Base-by-base conservation (phyloP, 1,140 invertebrate genomes). In the Leptopilina boulardi region DNA sequence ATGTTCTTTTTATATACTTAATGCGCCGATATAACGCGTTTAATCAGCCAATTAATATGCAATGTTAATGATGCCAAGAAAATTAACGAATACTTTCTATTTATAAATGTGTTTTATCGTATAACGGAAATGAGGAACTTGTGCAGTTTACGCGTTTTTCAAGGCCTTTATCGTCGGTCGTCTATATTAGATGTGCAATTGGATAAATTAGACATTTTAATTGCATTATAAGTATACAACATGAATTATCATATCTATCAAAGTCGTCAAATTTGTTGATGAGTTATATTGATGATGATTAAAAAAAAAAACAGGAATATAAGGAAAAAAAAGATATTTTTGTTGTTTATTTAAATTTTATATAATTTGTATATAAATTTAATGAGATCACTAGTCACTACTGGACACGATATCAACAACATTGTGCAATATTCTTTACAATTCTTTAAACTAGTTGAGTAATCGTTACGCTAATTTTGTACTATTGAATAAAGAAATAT, bases 1-100 rank as follows among this genome's bases (percentile, higher is more conserved):
- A 59, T 2, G 23, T 23, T 59, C 21, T 59, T 30, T 21, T 59
- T 59, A 10, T 23, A 11, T 23, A 44, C 23, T 59, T 11, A 59
- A 59, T 23, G 23, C 56, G 19, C 11, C 19, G 56, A 23, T 59
- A 5, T 13, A 13, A 26, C 13, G 56, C 56, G 26, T n/a, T n/a
- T 59, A 59, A 59, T 59, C 56, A 26, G 56, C 56, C 56, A 59
- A 26, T 59, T 59, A 59, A 59, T 59, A 59, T 59, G 56, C 56
- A 23, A 59, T 26, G 56, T 59, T 59, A 59, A 59, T 59, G 56
- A 59, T 59, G 56, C 56, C 23, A 15, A 59, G 56, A 26, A 59
- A 59, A 59, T 23, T 23, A 59, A 59, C 23, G 23, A 23, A 59
- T 59, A 59, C 56, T 59, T 59, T 59, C 56, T 59, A 59, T 59